phyloP scores from a whole-genome alignment of 2,888 invertebrate species.

The Microdon myrmicae region DNA sequence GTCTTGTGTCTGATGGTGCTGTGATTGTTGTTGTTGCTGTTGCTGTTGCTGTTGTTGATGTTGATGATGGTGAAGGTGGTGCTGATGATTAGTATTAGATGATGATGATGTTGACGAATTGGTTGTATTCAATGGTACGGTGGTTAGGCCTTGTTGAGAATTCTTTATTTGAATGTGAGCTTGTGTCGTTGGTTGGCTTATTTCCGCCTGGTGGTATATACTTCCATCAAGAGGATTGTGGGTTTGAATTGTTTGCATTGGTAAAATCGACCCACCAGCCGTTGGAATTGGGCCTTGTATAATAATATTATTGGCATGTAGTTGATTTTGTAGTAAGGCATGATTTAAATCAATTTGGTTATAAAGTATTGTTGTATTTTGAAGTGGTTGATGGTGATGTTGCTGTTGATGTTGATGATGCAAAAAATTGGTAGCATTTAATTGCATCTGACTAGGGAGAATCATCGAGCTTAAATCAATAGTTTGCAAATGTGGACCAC shows the following conservation, averaged over 20 bases:
- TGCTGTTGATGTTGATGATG: conserved; percentile 51
- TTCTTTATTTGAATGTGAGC: conserved; percentile 55
- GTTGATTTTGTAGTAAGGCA: conserved; percentile 62
- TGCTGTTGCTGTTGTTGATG: conserved; percentile 53
- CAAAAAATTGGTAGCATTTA: conserved; percentile 58
- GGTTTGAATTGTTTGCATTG: conserved; percentile 58
- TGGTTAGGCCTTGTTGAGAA: conserved; percentile 42
- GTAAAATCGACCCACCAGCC: conserved; percentile 61
- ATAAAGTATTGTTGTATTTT: conserved; percentile 59
- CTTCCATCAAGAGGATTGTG: conserved; percentile 57
- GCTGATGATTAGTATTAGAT: conserved; percentile 21
- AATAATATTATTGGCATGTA: conserved; percentile 64
- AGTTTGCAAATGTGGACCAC: conserved; percentile 59
- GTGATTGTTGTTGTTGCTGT: conserved; percentile 33
- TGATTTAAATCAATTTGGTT: conserved; percentile 64
- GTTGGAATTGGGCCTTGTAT: conserved; percentile 60
- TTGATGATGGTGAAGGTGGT: conserved; percentile 41
- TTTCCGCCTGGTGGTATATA: conserved; percentile 53
- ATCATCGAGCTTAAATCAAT: conserved; percentile 65
- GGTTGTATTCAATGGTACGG: conserved; percentile 48
- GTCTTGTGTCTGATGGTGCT: conserved; percentile 53
- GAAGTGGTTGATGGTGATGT: conserved; percentile 55
- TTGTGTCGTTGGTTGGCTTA: conserved; percentile 55
- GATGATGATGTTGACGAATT: conserved; percentile 39
- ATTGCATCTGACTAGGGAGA: conserved; percentile 62